phyloP scores from a whole-genome alignment of 2,113 vertebrate genomes.

The Callospermophilus lateralis region DNA sequence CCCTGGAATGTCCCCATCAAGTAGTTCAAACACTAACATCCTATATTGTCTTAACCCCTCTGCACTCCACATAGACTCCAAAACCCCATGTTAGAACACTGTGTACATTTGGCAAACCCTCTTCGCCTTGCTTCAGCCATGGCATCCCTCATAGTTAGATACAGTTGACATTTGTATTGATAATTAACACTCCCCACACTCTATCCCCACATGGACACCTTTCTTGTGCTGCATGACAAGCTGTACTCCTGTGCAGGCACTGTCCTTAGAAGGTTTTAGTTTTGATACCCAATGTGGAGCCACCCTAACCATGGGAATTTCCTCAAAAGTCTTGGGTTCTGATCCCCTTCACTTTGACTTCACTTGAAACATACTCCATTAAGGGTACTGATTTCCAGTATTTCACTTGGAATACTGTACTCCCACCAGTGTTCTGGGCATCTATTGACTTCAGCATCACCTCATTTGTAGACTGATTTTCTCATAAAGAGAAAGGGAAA shows the following conservation, averaged over 20 bases:
- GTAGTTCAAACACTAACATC: background rate
- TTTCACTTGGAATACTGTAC: background rate
- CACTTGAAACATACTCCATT: background rate
- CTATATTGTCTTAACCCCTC: background rate
- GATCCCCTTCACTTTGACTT: background rate
- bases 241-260: too few species aligned
- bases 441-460: background rate
- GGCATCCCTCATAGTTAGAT: background rate
- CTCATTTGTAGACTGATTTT: background rate
- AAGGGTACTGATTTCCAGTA: background rate
- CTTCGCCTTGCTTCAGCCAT: background rate
- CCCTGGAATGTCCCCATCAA: background rate
- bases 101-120: background rate
- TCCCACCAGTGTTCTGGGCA: background rate
- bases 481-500: background rate
- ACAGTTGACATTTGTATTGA: fast-evolving
- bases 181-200: background rate
- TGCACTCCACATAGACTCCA: background rate
- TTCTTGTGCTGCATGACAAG: background rate
- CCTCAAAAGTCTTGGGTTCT: background rate
- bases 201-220: background rate
- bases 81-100: background rate
- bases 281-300: background rate
- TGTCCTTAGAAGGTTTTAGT: background rate
- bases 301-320: background rate